These are phyloP conservation scores for Hyaena hyaena DNA, from an alignment of 2,113 vertebrate genomes.

Conservation along the genomic window DNA sequence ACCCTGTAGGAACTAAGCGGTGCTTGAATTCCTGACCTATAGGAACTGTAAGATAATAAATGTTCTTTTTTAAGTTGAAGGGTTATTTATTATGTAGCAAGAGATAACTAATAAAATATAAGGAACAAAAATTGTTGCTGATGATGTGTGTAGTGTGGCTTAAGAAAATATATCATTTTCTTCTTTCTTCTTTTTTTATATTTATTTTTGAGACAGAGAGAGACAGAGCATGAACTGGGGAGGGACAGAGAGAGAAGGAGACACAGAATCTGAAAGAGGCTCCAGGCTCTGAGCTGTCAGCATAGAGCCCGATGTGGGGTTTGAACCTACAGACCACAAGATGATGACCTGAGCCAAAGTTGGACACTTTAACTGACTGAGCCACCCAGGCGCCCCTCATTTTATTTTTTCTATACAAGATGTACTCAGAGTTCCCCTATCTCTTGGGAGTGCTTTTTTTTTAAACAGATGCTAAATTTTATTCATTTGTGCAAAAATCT, in stretches of 20 bases:
- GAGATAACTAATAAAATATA: not conserved
- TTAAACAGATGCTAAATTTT: not conserved
- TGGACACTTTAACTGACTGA: no score
- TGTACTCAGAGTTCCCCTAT: not conserved
- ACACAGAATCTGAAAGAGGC: no score
- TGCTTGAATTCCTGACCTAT: not conserved
- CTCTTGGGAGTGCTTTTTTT: not conserved
- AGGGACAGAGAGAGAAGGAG: no score
- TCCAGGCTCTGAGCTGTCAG: no score
- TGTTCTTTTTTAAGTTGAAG: not conserved
- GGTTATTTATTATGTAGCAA: not conserved
- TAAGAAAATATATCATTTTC: not conserved
- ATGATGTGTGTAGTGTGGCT: not conserved
- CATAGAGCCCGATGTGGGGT: no score
- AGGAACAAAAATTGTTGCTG: not conserved
- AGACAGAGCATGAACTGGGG: no score
- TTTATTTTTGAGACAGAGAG: no score
- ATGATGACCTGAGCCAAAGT: no score
- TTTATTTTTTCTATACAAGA: not conserved
- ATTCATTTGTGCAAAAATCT: constrained; percentile 44
- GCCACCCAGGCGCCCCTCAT: no score
- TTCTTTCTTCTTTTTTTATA: not conserved
- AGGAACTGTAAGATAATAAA: not conserved
- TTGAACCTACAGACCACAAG: no score
- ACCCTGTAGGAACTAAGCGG: not conserved